These are phyloP conservation scores for Rhinolophus sinicus DNA, from an alignment of 2,113 vertebrate genomes.

Conservation along the genomic window DNA sequence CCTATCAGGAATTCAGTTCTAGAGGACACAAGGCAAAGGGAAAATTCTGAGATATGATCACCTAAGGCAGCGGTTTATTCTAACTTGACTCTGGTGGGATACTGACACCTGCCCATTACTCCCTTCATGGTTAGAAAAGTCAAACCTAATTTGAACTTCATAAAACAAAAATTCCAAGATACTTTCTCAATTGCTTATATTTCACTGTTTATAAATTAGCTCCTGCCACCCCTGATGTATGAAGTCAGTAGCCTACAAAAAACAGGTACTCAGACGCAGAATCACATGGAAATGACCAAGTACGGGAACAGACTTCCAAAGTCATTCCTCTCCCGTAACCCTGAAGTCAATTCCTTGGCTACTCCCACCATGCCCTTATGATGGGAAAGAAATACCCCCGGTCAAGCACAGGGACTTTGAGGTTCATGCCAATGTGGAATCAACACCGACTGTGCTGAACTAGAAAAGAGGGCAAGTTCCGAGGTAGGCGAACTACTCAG, in stretches of 20 bases:
- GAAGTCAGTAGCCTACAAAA: background rate
- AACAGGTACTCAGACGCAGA: background rate
- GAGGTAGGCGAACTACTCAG: background rate
- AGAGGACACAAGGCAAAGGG: background rate
- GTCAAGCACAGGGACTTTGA: background rate
- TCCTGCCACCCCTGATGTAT: background rate
- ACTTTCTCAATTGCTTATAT: background rate
- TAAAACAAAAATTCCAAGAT: background rate
- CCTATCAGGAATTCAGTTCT: background rate
- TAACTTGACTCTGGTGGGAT: too few species aligned
- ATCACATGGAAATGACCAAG: background rate
- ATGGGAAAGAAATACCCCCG: background rate
- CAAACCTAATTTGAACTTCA: background rate
- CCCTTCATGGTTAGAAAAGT: background rate
- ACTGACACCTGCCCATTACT: background rate
- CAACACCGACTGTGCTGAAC: background rate
- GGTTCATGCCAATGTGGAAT: background rate
- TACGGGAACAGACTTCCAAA: background rate
- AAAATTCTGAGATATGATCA: background rate
- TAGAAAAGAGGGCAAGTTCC: background rate
- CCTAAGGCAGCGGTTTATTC: background rate
- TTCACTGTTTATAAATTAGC: background rate
- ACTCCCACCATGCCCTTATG: background rate
- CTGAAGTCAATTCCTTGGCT: background rate
- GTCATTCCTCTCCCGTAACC: background rate